Base-by-base conservation (phyloP, 2,113 vertebrate species). In the Megaleporinus macrocephalus region DNA sequence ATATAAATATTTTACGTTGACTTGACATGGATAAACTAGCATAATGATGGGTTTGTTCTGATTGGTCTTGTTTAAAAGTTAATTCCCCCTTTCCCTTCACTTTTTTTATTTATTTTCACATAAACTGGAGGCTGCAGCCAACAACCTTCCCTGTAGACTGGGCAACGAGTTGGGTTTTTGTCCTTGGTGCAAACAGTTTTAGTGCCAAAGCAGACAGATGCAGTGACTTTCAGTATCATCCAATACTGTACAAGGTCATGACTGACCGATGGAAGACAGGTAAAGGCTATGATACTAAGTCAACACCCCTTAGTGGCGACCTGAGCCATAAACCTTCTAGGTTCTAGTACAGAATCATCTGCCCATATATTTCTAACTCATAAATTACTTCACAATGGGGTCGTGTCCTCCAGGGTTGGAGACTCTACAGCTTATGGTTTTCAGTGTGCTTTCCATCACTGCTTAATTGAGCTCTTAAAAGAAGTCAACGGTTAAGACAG, bases 261-360 rank as follows among this genome's bases (percentile, higher is more conserved):
- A 70, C 66, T 44, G 66, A n/a, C 30, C 13, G 66, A 70, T n/a
- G 24, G 2, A 33, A 11, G 16, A 30, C 30, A 33, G 15, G 65
- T 36, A 20, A 10, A 20, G 20, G 30, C 5, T 65, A 61, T 15
- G 12, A 24, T 59, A 59, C 12, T n/a, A 61, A 61, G 57, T 61
- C 57, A 61, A 1, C 57, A 61, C 22, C 57, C 57, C 7, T 55
- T 55, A 55, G 53, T 55, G 53, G 53, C 53, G 18, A 14, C 53
- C n/a, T 61, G 24, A 22, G n/a, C 57, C 57, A 61, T 61, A 61
- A 66, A 66, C 63, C 63, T 66, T 66, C 63, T 7, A 66, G 27
- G 7, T 29, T 66, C 26, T 66, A 30, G 63, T 30, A 66, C 29
- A n/a, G 57, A n/a, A 59, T 59, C 16, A 10, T 59, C 57, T 59